A percentile compares a stretch with the other conserved stretches of the same genome.
Evolutionary conservation across 2,113 vertebrate genomes (phyloP).

Genomic region (Chaenocephalus aceratus): DNA sequence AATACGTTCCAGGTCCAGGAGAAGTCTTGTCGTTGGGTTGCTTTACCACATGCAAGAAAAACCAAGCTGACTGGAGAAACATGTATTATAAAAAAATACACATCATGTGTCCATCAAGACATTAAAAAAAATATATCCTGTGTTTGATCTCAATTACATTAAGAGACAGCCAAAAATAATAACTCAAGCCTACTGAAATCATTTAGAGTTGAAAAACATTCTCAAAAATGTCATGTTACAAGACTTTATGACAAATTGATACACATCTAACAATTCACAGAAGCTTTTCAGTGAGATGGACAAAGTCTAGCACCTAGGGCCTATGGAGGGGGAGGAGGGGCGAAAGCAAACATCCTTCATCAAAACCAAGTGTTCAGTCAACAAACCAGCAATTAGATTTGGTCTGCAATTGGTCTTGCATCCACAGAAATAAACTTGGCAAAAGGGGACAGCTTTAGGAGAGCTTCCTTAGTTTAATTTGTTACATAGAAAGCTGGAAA

Average conservation of each 20-base stretch:
- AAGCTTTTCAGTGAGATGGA: slow-evolving; percentile 71
- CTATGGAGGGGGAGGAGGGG: slow-evolving; percentile 28
- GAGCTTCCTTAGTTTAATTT: slow-evolving; percentile 60
- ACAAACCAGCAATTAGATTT: slow-evolving; percentile 71
- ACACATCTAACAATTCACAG: slow-evolving; percentile 73
- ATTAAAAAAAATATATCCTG: slow-evolving; percentile 68
- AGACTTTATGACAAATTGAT: slow-evolving; percentile 69
- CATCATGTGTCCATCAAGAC: slow-evolving; percentile 67
- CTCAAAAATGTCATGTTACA: slow-evolving; percentile 71
- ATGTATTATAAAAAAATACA: slow-evolving; percentile 58
- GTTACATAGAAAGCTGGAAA: slow-evolving; percentile 61
- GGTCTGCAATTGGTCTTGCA: slow-evolving; percentile 81
- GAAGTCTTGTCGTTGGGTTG: slow-evolving; percentile 43
- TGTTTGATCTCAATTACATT: slow-evolving; percentile 66
- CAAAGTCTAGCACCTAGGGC: slow-evolving; percentile 73
- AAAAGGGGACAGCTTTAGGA: slow-evolving; percentile 57
- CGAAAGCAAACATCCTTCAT: slow-evolving; percentile 58
- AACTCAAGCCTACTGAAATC: slow-evolving; percentile 56
- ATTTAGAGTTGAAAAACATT: slow-evolving; percentile 70
- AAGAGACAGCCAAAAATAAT: slow-evolving; percentile 64
- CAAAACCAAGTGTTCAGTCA: slow-evolving; percentile 69
- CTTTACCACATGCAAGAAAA: slow-evolving; percentile 71
- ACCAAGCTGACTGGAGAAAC: slow-evolving; percentile 56
- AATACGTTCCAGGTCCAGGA: slow-evolving; percentile 50
- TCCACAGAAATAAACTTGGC: slow-evolving; percentile 72